A percentile compares a stretch with the other conserved stretches of the same genome.
Evolutionary conservation across 2,797 vertebrate genomes (phyloP).

Genomic region (Alfaro cultratus): DNA sequence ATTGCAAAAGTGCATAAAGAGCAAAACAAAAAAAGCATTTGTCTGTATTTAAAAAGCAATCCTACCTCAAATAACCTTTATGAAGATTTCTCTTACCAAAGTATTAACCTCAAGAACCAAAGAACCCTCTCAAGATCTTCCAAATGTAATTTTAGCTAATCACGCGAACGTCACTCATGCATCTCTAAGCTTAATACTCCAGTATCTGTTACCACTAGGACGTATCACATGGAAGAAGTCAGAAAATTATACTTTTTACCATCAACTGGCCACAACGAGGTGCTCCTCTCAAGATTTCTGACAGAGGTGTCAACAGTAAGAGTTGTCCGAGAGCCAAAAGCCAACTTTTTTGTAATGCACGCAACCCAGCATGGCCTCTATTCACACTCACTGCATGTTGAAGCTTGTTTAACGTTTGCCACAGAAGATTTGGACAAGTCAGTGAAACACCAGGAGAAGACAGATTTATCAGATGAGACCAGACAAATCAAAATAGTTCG

Average conservation of each 20-base stretch:
- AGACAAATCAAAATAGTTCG: not conserved
- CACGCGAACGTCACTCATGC: not conserved
- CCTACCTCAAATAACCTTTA: not conserved
- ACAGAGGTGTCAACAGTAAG: not conserved
- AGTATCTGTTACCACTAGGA: not conserved
- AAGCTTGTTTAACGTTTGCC: not conserved
- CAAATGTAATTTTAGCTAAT: not conserved
- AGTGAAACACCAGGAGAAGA: too few species aligned
- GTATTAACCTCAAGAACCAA: not conserved
- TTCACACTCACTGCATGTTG: not conserved
- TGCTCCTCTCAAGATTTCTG: not conserved
- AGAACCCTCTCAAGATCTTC: not conserved
- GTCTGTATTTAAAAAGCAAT: not conserved
- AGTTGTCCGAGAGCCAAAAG: not conserved
- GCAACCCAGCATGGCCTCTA: not conserved
- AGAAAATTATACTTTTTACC: not conserved
- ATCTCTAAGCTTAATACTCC: not conserved
- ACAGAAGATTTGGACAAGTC: too few species aligned
- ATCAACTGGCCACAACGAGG: not conserved
- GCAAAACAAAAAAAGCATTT: not conserved
- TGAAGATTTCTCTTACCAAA: not conserved
- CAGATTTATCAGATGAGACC: too few species aligned
- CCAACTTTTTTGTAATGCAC: not conserved
- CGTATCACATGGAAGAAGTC: not conserved
- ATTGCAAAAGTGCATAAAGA: not conserved